phyloP scores from a whole-genome alignment of 2,888 invertebrate genomes.

The Lagria hirta region DNA sequence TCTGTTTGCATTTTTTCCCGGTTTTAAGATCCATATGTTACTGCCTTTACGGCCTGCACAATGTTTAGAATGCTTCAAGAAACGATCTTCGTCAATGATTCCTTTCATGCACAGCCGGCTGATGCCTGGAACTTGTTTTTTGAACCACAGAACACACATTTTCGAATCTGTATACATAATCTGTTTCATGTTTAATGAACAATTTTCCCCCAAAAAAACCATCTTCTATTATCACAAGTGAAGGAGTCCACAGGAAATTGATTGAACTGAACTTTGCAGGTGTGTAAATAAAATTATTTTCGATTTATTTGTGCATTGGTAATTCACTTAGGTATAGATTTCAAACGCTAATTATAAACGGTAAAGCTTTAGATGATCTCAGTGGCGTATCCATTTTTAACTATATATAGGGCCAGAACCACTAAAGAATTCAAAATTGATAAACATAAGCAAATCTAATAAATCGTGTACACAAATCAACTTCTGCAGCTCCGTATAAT shows the following conservation, averaged over 20 bases:
- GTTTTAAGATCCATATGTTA: slow-evolving; percentile 37
- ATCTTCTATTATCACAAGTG: slow-evolving; percentile 17
- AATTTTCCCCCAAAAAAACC: slow-evolving; percentile 15
- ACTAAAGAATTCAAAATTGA: too few species aligned
- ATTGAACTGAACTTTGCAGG: slow-evolving; percentile 20
- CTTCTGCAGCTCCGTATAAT: too few species aligned
- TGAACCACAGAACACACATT: slow-evolving; percentile 19
- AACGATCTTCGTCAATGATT: slow-evolving; percentile 42
- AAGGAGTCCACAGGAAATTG: slow-evolving; percentile 20
- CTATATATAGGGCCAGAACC: too few species aligned
- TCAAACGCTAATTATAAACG: slow-evolving; percentile 25
- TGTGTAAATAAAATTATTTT: slow-evolving; percentile 26
- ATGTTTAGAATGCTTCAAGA: slow-evolving; percentile 40
- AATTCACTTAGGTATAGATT: slow-evolving; percentile 18
- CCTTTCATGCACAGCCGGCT: slow-evolving; percentile 39
- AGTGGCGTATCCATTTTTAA: too few species aligned
- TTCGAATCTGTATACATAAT: slow-evolving; percentile 12
- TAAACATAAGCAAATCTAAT: too few species aligned
- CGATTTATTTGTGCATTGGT: slow-evolving; percentile 20
- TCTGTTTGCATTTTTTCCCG: slow-evolving; percentile 35
- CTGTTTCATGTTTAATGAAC: slow-evolving; percentile 10
- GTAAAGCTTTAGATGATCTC: too few species aligned
- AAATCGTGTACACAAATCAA: too few species aligned
- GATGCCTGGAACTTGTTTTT: slow-evolving; percentile 35
- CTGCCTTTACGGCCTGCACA: slow-evolving; percentile 38